These are phyloP conservation scores for Aleadryas rufinucha DNA, from an alignment of 2,113 vertebrate species.

Conservation along the genomic window DNA sequence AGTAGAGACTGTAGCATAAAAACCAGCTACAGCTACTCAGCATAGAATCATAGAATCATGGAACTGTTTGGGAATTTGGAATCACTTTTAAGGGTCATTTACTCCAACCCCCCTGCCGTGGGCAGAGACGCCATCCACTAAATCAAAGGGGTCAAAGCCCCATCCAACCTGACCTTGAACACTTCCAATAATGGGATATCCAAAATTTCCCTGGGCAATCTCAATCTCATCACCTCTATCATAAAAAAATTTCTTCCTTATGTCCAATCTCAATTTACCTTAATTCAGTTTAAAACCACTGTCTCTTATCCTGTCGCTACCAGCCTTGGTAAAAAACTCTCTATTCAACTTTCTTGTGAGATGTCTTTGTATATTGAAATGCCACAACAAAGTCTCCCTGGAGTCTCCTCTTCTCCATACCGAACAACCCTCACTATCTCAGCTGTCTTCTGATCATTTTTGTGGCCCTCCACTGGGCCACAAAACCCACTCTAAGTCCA, in stretches of 20 bases:
- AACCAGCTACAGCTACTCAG: background rate
- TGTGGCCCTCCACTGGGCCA: background rate
- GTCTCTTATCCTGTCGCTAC: background rate
- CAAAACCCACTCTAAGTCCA: fast-evolving
- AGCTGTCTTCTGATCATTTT: background rate
- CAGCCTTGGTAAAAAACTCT: background rate
- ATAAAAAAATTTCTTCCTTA: background rate
- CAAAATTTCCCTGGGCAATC: background rate
- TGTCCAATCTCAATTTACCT: background rate
- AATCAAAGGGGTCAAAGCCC: background rate
- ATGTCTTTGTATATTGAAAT: background rate
- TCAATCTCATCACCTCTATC: background rate
- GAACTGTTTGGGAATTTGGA: background rate
- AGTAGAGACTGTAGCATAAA: background rate
- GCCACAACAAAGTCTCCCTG: fast-evolving
- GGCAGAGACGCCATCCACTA: background rate
- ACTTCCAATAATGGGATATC: background rate
- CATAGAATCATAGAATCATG: background rate
- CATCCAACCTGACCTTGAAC: background rate
- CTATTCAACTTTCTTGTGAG: background rate
- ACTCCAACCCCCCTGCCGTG: background rate
- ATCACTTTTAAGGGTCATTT: background rate
- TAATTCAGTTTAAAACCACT: background rate
- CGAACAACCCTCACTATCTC: background rate
- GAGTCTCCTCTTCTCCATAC: background rate